A percentile compares a stretch with the other conserved stretches of the same genome.
These are phyloP conservation scores for Charina bottae DNA, from an alignment of 2,113 vertebrate genomes.

Conservation along the genomic window DNA sequence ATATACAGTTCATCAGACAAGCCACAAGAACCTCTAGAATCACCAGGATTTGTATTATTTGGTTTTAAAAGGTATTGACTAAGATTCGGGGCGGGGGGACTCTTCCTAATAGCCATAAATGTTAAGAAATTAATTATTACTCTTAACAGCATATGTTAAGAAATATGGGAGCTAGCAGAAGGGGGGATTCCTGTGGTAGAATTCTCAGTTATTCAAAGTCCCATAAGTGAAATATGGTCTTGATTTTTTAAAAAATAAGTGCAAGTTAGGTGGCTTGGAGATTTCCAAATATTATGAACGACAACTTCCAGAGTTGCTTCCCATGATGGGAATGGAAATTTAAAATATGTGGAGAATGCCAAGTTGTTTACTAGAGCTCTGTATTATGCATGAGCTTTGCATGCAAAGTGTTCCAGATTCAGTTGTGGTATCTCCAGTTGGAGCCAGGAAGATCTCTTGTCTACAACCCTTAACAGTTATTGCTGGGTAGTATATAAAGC, in stretches of 20 bases:
- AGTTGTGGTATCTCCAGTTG: not conserved
- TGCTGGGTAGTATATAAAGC: not conserved
- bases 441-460: not conserved
- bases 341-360: not conserved
- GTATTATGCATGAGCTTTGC: not conserved
- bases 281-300: not conserved
- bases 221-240: not conserved
- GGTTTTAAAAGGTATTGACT: constrained; percentile 3
- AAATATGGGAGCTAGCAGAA: not conserved
- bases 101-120: not conserved
- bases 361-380: not conserved
- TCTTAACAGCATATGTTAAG: not conserved
- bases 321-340: not conserved
- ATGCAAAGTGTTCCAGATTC: not conserved
- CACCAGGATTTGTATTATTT: not conserved
- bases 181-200: not conserved
- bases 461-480: not conserved
- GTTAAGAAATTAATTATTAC: not conserved
- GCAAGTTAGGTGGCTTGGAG: not conserved
- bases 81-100: not conserved
- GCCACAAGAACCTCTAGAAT: constrained; percentile 1
- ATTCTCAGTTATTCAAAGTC: not conserved
- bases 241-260: not conserved
- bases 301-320: not conserved
- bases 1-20: not conserved